These are phyloP conservation scores for Drepanosiphum platanoidis DNA, from an alignment of 2,888 invertebrate genomes.

Conservation along the genomic window DNA sequence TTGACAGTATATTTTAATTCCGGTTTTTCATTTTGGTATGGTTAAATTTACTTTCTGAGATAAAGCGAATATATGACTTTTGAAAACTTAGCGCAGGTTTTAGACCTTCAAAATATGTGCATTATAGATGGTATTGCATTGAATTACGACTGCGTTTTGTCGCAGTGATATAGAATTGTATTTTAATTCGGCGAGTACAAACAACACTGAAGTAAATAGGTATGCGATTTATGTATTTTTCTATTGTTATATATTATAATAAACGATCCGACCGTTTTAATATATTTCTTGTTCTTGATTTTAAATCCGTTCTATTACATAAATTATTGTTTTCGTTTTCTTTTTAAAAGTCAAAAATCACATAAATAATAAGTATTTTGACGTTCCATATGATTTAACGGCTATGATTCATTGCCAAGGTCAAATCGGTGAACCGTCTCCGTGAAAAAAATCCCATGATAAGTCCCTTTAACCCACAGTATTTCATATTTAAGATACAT, in stretches of 20 bases:
- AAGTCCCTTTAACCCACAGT: slow-evolving; percentile 1
- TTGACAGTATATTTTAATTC: not conserved
- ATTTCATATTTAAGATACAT: slow-evolving; percentile 11
- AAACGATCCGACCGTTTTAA: slow-evolving; percentile 4
- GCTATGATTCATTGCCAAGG: slow-evolving; percentile 42
- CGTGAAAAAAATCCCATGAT: slow-evolving; percentile 1
- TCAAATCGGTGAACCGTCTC: slow-evolving; percentile 52
- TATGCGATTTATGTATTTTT: not conserved
- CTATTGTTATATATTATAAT: slow-evolving; percentile 6
- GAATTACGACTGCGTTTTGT: not conserved
- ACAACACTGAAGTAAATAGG: not conserved
- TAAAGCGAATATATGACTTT: not conserved
- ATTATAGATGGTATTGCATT: not conserved
- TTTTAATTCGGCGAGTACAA: not conserved
- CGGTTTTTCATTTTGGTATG: slow-evolving; percentile 2
- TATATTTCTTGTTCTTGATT: not conserved
- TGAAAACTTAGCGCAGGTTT: not conserved
- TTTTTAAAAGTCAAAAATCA: slow-evolving; percentile 2
- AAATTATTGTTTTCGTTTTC: slow-evolving; percentile 26
- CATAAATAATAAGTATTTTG: slow-evolving; percentile 48
- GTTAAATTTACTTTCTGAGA: not conserved
- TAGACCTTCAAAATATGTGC: not conserved
- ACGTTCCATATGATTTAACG: slow-evolving; percentile 27
- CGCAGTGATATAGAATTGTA: not conserved
- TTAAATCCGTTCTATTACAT: slow-evolving; percentile 10